Evolutionary conservation across 2,113 vertebrate genomes (phyloP).

Genomic region (Drymodes brunneopygia): DNA sequence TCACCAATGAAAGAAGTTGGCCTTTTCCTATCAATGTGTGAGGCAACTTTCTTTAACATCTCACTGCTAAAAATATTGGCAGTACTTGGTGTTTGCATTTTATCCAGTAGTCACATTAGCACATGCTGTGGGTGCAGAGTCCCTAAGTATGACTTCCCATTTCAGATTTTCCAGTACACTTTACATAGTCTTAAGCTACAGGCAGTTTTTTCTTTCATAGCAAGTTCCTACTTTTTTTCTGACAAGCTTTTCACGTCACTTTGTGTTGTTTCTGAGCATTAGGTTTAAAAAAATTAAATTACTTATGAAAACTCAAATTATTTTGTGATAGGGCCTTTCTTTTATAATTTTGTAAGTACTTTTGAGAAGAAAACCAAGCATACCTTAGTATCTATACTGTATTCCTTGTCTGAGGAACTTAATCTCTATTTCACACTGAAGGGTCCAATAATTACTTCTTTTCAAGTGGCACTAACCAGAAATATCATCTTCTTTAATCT

Average conservation of each 20-base stretch:
- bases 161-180: not conserved
- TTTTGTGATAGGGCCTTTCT: not conserved
- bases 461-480: not conserved
- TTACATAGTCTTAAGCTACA: not conserved
- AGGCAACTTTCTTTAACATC: not conserved
- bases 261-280: not conserved
- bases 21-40: not conserved
- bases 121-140: fast-evolving
- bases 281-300: not conserved
- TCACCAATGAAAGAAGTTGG: not conserved
- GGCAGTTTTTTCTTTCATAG: not conserved
- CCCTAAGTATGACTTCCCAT: not conserved
- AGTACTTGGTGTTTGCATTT: not conserved
- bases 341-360: not conserved
- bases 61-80: not conserved
- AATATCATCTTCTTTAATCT: not conserved
- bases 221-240: not conserved
- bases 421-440: not conserved
- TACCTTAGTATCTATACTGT: not conserved
- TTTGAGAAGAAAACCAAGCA: not conserved
- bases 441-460: not conserved
- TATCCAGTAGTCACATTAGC: not conserved
- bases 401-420: not conserved
- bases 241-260: not conserved
- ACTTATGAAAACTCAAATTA: not conserved